Evolutionary conservation across 2,797 vertebrate genomes (phyloP).

Genomic region (Cheirogaleus major): DNA sequence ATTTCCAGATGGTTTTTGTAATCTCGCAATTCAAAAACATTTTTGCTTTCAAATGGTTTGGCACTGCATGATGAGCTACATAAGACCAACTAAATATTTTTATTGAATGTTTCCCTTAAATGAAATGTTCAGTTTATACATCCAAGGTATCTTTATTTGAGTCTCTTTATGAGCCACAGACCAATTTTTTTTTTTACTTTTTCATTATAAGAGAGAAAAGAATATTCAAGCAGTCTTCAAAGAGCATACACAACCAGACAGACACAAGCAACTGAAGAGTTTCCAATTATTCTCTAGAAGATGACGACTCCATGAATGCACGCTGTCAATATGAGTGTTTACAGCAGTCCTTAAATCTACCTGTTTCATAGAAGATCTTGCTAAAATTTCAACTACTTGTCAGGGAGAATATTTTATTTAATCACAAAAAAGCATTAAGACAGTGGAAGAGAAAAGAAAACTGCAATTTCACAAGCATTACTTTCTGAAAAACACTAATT

Average conservation of each 20-base stretch:
- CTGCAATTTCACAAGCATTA: background rate
- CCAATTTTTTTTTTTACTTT: background rate
- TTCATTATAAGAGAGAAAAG: background rate
- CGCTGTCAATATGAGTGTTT: background rate
- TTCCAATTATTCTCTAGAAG: background rate
- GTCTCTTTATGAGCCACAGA: background rate
- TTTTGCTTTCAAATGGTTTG: conserved; percentile 12
- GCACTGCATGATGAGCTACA: background rate
- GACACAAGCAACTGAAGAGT: background rate
- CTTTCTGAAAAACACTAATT: background rate
- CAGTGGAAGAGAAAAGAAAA: background rate
- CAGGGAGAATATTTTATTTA: background rate
- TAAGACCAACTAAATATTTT: background rate
- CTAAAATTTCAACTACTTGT: background rate
- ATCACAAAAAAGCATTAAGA: background rate
- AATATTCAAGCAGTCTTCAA: background rate
- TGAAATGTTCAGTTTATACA: background rate
- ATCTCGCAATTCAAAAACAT: conserved; percentile 13
- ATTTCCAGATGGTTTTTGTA: conserved; percentile 47
- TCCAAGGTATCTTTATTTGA: background rate
- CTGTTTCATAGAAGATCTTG: background rate
- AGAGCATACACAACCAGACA: background rate
- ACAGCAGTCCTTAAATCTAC: background rate
- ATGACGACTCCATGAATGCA: background rate
- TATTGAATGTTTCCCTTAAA: conserved; percentile 6